Evolutionary conservation across 92 coral and sea anemone species (phyloP).

Genomic region (Virgularia gustaviana): DNA sequence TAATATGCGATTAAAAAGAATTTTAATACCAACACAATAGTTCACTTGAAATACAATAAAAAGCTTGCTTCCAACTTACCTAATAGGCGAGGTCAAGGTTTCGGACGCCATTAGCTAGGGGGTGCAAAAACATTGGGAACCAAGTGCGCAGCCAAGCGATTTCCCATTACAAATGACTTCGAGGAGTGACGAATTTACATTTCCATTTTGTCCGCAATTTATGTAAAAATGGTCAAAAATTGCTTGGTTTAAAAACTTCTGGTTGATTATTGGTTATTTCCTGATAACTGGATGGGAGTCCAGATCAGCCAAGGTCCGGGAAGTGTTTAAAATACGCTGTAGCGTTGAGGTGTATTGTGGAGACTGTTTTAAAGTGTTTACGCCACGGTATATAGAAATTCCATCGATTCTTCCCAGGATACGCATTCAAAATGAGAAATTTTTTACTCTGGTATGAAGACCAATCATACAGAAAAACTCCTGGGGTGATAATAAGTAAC

Average conservation of each 20-base stretch:
- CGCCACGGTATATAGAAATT: not conserved
- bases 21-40: too few species aligned
- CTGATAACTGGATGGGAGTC: not conserved
- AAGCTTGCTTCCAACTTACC: too few species aligned
- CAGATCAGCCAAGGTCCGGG: not conserved
- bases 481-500: not conserved
- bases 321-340: not conserved
- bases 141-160: not conserved
- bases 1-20: too few species aligned
- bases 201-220: not conserved
- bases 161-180: not conserved
- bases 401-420: not conserved
- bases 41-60: too few species aligned
- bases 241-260: not conserved
- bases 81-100: not conserved
- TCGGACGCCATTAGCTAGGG: not conserved
- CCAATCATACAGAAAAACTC: not conserved
- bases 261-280: not conserved
- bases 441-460: not conserved
- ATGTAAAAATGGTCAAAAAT: not conserved
- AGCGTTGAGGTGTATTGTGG: too few species aligned
- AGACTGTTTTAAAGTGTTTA: not conserved
- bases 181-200: not conserved
- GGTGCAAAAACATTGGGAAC: too few species aligned
- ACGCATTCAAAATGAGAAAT: not conserved